These are phyloP conservation scores for Vidua macroura DNA, from an alignment of 2,113 vertebrate genomes.

Conservation along the genomic window DNA sequence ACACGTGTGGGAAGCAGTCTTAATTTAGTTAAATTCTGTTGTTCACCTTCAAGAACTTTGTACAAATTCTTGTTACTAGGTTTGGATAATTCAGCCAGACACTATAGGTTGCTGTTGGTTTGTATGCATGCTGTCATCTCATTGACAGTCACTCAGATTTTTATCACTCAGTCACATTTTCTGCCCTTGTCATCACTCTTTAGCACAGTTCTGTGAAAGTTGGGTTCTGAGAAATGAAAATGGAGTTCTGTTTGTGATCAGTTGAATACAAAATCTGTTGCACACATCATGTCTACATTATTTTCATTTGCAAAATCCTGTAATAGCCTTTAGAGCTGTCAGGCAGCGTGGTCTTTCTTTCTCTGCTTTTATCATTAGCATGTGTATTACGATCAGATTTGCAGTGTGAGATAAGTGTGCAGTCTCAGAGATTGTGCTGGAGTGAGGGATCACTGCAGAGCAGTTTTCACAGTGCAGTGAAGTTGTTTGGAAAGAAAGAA, in stretches of 20 bases:
- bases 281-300: neutral
- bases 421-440: neutral
- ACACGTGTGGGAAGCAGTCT: neutral
- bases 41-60: neutral
- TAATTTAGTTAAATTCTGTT: neutral
- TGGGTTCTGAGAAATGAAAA: neutral
- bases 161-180: neutral
- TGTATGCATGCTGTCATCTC: neutral
- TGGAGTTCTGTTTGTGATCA: neutral
- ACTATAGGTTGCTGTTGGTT: neutral
- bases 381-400: neutral
- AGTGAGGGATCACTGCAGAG: neutral
- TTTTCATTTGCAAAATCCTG: neutral
- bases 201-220: neutral
- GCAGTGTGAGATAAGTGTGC: neutral
- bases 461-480: neutral
- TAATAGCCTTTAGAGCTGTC: neutral
- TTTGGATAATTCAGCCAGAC: neutral
- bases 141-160: neutral
- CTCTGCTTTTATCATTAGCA: neutral
- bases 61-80: neutral
- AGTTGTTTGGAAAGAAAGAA: neutral
- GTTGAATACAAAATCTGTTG: neutral
- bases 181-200: conserved; percentile 14
- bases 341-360: neutral